Evolutionary conservation across 2,888 invertebrate genomes (phyloP), one percentile per base, ranked within the genome.

Genomic region (Lydus trimaculatus): DNA sequence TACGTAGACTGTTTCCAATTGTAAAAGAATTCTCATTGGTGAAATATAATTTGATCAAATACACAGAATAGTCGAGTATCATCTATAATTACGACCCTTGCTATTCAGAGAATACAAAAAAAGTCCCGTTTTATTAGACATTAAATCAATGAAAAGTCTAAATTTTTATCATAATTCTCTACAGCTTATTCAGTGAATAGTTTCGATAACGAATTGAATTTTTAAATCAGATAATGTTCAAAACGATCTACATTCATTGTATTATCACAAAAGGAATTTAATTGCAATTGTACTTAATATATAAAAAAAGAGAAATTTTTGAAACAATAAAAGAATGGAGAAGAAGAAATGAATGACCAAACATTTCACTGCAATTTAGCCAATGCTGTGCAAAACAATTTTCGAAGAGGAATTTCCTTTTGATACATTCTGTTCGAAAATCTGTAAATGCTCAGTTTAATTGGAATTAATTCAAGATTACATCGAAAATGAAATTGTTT

Each of bases 101-200:
- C 63, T 64, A 67, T 64, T 64, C 64, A 64, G 17, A 43, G 52
- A 39, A 25, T 20, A 28, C 15, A 63, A 59, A 13, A 58, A 66
- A 58, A 63, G 67, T 64, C 61, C 59, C 60, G 61, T 65, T 65
- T 67, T 67, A 67, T 64, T 67, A 64, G 63, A 67, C 63, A 60
- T 67, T 67, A 64, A 67, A 67, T 67, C 64, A 67, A 67, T 67
- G 67, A 64, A 64, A 25, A 64, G 63, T 61, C 64, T 64, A 67
- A 64, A 64, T 67, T 67, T 67, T 64, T 67, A 64, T 60, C 64
- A 61, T 67, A n/a, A 9, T 36, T 23, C 31, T 62, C 23, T 65
- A 65, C 36, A 61, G 60, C 59, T 61, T 65, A 61, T 52, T 61
- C 56, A 20, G 33, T 31, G 59, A 65, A 58, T 56, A 64, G 64